A percentile compares a stretch with the other conserved stretches of the same genome.
Evolutionary conservation across 2,113 vertebrate species (phyloP).

Genomic region (Atlantisia rogersi): DNA sequence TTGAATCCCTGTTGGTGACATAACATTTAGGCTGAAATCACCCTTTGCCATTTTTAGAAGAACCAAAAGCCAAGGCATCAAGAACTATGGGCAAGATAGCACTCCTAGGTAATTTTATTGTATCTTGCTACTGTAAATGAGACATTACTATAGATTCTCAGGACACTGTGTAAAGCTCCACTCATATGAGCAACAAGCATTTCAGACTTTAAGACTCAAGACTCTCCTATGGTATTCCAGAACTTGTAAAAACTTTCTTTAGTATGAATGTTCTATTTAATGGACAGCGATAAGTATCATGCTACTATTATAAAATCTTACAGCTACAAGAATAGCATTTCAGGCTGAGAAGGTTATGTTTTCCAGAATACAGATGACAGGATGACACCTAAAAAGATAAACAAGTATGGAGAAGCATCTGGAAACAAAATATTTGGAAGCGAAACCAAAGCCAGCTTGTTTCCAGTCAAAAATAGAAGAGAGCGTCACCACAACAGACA

Average conservation of each 20-base stretch:
- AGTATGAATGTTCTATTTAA: neutral
- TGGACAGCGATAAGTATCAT: neutral
- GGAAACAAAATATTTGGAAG: slow-evolving; percentile 31
- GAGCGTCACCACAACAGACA: neutral
- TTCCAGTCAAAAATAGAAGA: neutral
- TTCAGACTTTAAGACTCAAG: neutral
- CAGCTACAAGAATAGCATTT: neutral
- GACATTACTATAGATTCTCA: neutral
- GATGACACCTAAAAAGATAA: neutral
- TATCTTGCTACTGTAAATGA: neutral
- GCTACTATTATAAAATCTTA: neutral
- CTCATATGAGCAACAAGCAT: neutral
- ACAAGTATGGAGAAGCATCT: neutral
- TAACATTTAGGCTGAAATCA: neutral
- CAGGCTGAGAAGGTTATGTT: neutral
- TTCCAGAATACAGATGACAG: neutral
- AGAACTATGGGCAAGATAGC: neutral
- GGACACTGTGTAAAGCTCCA: neutral
- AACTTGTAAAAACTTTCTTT: neutral
- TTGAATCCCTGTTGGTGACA: neutral
- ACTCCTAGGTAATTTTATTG: neutral
- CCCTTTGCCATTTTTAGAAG: neutral
- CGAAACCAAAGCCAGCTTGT: neutral
- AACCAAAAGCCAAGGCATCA: neutral
- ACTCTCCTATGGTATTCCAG: neutral